A percentile compares a stretch with the other conserved stretches of the same genome.
Evolutionary conservation across 2,888 invertebrate species (phyloP).

Genomic region (Camponotus fellah): DNA sequence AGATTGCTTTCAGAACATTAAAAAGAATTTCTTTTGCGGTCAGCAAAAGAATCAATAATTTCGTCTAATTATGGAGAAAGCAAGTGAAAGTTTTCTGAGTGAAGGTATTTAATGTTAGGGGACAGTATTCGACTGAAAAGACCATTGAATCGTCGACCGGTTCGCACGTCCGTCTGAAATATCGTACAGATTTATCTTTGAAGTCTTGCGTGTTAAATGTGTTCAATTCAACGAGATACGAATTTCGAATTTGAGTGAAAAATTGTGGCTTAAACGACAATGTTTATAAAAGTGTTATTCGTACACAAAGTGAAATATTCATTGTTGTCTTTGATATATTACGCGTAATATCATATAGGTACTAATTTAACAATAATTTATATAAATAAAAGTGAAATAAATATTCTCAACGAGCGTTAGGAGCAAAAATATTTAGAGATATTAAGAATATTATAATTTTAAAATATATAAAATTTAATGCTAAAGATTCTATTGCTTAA

Average conservation of each 20-base stretch:
- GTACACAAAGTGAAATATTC: constrained; percentile 26
- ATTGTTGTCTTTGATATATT: not conserved
- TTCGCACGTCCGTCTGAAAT: not conserved
- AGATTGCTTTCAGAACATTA: not conserved
- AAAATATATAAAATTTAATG: no score
- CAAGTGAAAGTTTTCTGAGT: constrained; percentile 79
- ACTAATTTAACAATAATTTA: not conserved
- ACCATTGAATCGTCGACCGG: constrained; percentile 58
- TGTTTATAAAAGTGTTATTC: constrained; percentile 17
- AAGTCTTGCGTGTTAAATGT: not conserved
- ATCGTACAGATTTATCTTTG: not conserved
- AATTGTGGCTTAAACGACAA: not conserved
- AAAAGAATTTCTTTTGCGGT: constrained; percentile 37
- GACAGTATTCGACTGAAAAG: constrained; percentile 47
- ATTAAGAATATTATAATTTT: no score
- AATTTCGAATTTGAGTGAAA: not conserved
- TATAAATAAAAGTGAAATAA: not conserved
- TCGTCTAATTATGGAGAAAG: constrained; percentile 82
- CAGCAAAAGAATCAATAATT: constrained; percentile 65
- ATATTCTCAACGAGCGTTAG: not conserved
- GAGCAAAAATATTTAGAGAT: not conserved
- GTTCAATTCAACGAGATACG: not conserved
- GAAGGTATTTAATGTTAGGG: constrained; percentile 65
- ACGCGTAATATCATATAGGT: not conserved
- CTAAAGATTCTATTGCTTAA: no score